Evolutionary conservation across 1,140 invertebrate species (phyloP).

Genomic region (Piezodorus guildinii): DNA sequence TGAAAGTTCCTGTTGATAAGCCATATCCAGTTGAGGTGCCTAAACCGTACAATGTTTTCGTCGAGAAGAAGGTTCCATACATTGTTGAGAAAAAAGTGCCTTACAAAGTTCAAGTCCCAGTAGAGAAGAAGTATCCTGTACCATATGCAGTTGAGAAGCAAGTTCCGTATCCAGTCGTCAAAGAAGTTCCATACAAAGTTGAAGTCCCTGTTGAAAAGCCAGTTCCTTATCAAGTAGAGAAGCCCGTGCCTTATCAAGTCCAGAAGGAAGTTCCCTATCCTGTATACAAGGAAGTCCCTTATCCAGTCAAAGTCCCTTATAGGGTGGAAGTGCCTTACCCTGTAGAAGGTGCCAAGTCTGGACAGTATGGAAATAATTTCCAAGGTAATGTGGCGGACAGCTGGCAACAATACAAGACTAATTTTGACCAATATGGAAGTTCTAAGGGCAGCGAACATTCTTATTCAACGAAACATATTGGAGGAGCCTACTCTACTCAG

Average conservation of each 20-base stretch:
- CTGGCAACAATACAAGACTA: no score
- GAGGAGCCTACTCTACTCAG: no score
- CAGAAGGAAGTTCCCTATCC: constrained; percentile 48
- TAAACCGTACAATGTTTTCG: constrained; percentile 33
- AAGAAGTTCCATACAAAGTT: constrained; percentile 48
- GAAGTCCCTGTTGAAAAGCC: constrained; percentile 37
- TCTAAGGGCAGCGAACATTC: no score
- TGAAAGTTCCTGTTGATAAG: constrained; percentile 36
- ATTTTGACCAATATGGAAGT: no score
- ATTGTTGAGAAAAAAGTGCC: constrained; percentile 59
- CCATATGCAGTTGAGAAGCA: constrained; percentile 38
- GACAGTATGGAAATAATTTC: no score
- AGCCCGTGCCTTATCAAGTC: constrained; percentile 34
- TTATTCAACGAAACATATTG: no score
- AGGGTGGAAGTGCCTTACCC: no score
- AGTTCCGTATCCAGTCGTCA: constrained; percentile 40
- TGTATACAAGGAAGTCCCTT: constrained; percentile 52
- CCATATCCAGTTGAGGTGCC: constrained; percentile 57
- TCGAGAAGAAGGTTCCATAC: constrained; percentile 38
- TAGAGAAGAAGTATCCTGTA: constrained; percentile 48
- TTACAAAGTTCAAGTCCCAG: constrained; percentile 53
- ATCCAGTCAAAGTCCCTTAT: constrained; percentile 45
- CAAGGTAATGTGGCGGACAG: no score
- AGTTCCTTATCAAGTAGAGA: constrained; percentile 7
- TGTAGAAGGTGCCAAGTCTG: no score